Conservation (phyloP, 2,797 vertebrate genomes). For the Denticeps clupeoides region DNA sequence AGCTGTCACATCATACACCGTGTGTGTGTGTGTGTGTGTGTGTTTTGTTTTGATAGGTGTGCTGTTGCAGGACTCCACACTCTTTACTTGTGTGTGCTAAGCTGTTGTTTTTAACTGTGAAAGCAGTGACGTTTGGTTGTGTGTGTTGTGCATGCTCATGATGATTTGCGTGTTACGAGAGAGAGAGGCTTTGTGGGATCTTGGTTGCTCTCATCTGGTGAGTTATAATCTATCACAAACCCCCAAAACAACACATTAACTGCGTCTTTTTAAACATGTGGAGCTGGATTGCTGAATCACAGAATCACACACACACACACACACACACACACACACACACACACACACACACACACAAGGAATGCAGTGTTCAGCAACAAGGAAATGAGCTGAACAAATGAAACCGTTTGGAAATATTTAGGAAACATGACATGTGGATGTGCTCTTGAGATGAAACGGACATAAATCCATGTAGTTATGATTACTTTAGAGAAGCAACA, state of each 20-base stretch:
- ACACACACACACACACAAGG: background rate
- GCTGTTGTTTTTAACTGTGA: background rate
- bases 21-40: constrained; percentile 2
- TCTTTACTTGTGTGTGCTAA: constrained; percentile 12
- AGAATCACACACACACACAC: too few species aligned
- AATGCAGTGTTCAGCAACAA: background rate
- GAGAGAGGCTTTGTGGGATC: constrained; percentile 42
- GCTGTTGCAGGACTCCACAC: constrained; percentile 22
- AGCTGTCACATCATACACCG: background rate
- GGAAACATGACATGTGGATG: too few species aligned
- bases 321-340: background rate
- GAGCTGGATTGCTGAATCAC: background rate
- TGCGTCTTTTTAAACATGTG: constrained; percentile 2
- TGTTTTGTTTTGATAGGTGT: constrained; percentile 31
- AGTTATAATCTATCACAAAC: constrained; percentile 43
- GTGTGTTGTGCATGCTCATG: background rate
- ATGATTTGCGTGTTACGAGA: constrained; percentile 18
- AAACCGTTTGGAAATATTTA: too few species aligned
- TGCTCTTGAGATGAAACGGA: too few species aligned
- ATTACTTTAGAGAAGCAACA: too few species aligned
- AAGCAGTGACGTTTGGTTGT: background rate
- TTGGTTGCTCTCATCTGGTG: constrained; percentile 41
- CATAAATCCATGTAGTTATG: too few species aligned
- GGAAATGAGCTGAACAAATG: background rate
- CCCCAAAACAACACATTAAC: background rate